Base-by-base conservation (phyloP, 2,797 vertebrate genomes). In the Halcyon smyrnensis region DNA sequence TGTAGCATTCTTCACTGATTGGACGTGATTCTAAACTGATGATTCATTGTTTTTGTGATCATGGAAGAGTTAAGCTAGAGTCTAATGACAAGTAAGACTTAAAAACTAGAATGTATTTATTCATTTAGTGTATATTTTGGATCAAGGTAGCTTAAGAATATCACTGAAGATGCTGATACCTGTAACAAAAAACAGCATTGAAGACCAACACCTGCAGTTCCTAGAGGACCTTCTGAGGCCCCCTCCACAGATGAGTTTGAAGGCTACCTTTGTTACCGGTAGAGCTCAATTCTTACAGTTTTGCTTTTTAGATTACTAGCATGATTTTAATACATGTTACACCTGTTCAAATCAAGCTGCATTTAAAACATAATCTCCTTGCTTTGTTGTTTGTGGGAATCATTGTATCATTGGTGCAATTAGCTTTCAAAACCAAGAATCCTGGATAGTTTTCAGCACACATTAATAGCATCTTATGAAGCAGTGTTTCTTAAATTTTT, bases 401-500 rank as follows among this genome's bases (percentile, higher is more conserved):
- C n/a, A 59, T 32, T 76, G 46, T 39, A 41, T 59, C 3, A 43
- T 56, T 53, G 70, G 19, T 73, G 19, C 28, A 65, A 39, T 79
- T 76, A 43, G 11, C 12, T 95, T 91, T 82, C 68, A 79, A 91
- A 82, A 59, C 4, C 30, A 60, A 60, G 32, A 57, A 57, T 74
- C 16, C 13, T 71, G 36, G 11, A 25, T 79, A 11, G 12, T 56
- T 94, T 91, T 67, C 15, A 67, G 16, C 3, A 8, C 8, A 60
- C 0, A 1, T 41, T 74, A 39, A 45, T 39, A 59, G 56, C 3
- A 15, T 69, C 87, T 83, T 67, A 21, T 89, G 16, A 84, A 82
- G 79, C 67, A 87, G 15, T 19, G 43, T 70, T 89, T 87, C 80
- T 93, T 86, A 70, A 84, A 67, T 73, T 75, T 90, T 77, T 89